These are phyloP conservation scores for Clarias magur DNA, from an alignment of 2,113 vertebrate species.

Conservation along the genomic window DNA sequence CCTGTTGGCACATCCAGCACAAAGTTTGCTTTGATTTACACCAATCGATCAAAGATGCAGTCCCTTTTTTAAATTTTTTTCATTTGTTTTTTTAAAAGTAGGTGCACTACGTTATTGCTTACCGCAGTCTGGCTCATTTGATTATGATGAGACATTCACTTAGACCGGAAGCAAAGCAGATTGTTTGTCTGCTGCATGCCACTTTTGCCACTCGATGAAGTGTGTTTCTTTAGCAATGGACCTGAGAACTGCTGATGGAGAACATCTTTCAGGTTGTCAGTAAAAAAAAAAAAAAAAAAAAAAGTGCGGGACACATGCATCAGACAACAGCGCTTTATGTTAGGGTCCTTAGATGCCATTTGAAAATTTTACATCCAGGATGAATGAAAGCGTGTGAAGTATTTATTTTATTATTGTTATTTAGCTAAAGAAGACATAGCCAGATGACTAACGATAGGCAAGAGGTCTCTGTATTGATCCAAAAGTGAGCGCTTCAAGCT, in stretches of 20 bases:
- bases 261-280: background rate
- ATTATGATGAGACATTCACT: background rate
- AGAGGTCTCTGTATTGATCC: background rate
- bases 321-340: background rate
- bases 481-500: background rate
- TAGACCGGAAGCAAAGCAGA: background rate
- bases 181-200: background rate
- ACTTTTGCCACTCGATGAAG: background rate
- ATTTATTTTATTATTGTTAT: too few relatives aligned
- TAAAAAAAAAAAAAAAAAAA: too few relatives aligned
- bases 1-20: background rate
- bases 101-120: background rate
- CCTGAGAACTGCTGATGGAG: background rate
- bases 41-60: background rate
- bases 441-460: background rate
- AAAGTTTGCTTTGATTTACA: background rate
- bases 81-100: background rate
- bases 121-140: background rate
- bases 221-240: background rate
- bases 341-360: background rate
- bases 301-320: background rate
- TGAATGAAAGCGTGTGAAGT: background rate
- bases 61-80: background rate
- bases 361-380: background rate
- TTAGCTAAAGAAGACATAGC: background rate